phyloP scores from a whole-genome alignment of 2,113 vertebrate species.

The Stegastes partitus region DNA sequence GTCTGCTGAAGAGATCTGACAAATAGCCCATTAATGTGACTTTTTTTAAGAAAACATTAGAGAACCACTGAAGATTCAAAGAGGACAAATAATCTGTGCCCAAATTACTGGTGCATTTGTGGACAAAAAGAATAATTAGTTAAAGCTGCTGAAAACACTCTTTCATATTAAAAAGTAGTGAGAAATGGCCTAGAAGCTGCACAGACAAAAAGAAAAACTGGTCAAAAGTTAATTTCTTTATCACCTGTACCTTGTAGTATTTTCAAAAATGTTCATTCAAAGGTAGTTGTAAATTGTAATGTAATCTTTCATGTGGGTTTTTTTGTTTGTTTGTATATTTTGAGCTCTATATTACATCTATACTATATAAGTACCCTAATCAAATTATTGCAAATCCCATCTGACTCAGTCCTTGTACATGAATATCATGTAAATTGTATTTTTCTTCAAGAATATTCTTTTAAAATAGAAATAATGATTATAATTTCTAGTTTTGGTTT shows the following conservation, averaged over 20 bases:
- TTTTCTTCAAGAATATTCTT: too few species aligned
- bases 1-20: background rate
- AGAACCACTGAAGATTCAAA: slow-evolving; percentile 20
- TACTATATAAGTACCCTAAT: too few species aligned
- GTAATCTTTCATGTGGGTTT: background rate
- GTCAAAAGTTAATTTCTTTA: background rate
- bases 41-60: slow-evolving; percentile 19
- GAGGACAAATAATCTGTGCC: slow-evolving; percentile 7
- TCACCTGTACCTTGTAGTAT: background rate
- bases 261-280: background rate
- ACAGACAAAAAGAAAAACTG: background rate
- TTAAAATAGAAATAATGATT: too few species aligned
- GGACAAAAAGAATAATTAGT: background rate
- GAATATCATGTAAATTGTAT: too few species aligned
- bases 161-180: background rate
- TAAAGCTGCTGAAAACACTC: slow-evolving; percentile 13
- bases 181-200: background rate
- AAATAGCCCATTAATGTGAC: slow-evolving; percentile 29
- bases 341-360: too few species aligned
- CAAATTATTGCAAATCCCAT: too few species aligned
- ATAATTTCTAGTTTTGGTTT: background rate
- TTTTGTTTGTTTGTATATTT: background rate
- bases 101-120: slow-evolving; percentile 33
- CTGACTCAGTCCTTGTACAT: too few species aligned
- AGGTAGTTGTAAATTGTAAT: too few species aligned